A percentile compares a stretch with the other conserved stretches of the same genome.
These are phyloP conservation scores for Acrossocheilus wenchowensis DNA, from an alignment of 2,797 vertebrate genomes.

Conservation along the genomic window DNA sequence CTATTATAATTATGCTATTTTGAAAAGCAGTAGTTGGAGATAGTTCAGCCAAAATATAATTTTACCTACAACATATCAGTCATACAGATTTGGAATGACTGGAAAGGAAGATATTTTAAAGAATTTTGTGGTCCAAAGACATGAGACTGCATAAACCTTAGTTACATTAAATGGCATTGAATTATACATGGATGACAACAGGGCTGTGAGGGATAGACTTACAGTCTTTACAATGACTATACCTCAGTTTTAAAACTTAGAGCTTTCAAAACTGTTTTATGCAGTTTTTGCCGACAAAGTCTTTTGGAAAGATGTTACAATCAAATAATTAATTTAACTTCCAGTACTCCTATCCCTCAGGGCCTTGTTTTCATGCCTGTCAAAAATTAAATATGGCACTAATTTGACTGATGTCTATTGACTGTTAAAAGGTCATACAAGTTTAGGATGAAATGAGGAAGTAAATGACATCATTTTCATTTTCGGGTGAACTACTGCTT, in stretches of 20 bases:
- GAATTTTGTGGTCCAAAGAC: neutral
- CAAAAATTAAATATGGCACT: no score
- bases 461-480: neutral
- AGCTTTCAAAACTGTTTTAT: no score
- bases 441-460: neutral
- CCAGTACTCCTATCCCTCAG: no score
- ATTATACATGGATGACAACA: no score
- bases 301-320: no score
- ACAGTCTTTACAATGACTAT: no score
- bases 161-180: no score
- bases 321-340: no score
- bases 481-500: neutral
- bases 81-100: neutral
- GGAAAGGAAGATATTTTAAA: neutral
- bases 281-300: no score
- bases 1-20: neutral
- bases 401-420: neutral
- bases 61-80: neutral
- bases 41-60: neutral
- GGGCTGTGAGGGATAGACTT: no score
- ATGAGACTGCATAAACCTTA: neutral
- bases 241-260: no score
- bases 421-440: neutral
- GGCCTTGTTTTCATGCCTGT: no score
- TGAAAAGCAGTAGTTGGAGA: neutral